Conservation (phyloP, 2,113 vertebrate genomes). For the Beaufortia kweichowensis region DNA sequence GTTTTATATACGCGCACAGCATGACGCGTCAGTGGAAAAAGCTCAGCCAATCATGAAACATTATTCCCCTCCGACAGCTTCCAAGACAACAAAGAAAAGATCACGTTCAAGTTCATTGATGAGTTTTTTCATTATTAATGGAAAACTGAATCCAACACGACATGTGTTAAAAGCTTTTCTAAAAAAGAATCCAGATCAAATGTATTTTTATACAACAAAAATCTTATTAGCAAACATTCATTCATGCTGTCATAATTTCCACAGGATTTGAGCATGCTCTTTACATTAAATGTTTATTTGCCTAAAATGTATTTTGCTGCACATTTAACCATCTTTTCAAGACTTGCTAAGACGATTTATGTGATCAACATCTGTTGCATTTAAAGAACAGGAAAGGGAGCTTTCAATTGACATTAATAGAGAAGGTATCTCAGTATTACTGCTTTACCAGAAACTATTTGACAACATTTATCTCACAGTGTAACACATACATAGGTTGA, state of each 20-base stretch:
- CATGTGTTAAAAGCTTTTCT: too few species aligned
- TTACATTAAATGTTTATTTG: background rate
- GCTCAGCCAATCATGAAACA: conserved; percentile 9
- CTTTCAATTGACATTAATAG: too few species aligned
- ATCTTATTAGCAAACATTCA: too few species aligned
- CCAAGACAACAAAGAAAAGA: too few species aligned
- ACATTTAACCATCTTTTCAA: background rate
- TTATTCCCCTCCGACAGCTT: too few species aligned
- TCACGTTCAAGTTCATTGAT: background rate
- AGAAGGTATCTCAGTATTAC: too few species aligned
- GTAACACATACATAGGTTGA: too few species aligned
- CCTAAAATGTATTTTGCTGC: background rate
- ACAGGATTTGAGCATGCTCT: background rate
- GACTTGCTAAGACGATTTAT: background rate
- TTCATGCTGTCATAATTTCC: background rate
- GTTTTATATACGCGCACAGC: conserved; percentile 50
- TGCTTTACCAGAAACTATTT: too few species aligned
- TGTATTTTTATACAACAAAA: too few species aligned
- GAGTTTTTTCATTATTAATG: background rate
- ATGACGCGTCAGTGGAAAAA: background rate
- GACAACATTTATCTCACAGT: too few species aligned
- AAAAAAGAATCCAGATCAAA: too few species aligned
- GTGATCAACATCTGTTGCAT: background rate
- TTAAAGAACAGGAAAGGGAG: background rate
- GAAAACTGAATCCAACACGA: background rate